Evolutionary conservation across 30 jellyfish, hydroid and myxozoan species (phyloP), one percentile per base, ranked within the genome.

Genomic region (Sanderia malayensis): DNA sequence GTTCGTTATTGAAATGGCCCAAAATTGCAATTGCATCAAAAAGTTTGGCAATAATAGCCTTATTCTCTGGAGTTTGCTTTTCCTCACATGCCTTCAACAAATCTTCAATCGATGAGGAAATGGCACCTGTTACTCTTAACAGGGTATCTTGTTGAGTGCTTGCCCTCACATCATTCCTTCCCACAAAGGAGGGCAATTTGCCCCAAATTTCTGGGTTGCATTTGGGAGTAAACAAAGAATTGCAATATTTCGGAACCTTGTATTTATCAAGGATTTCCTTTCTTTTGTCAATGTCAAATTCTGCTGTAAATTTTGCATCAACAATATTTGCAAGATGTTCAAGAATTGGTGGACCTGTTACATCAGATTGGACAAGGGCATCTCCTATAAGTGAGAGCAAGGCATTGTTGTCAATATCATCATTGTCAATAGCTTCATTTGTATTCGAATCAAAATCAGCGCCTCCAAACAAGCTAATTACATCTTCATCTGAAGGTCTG

Each of bases 181-280:
- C 57, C 13, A 0, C 75, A 55, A 52, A 0, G 9, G 85, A 17
- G 25, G 74, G 30, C 31, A 73, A 33, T 26, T 57, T 73, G n/a
- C 30, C 61, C 85, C 85, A 73, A n/a, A 55, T 73, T 73, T 73
- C 85, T 25, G 76, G 85, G 61, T 73, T 73, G 65, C 31, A 63
- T 1, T 26, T 55, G 31, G 75, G 85, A 6, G 60, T 28, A 25
- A 15, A 27, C 25, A 73, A 46, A 11, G 76, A 73, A 23, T 31
- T 20, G 27, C 85, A 73, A 59, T 73, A 52, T 9, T 37, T 58
- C 22, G 63, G 85, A 24, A 27, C 64, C 30, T 21, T 32, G 29
- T 52, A 31, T 44, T 32, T 73, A 18, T 31, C 58, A 20, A 73
- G 66, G 57, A 73, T 73, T 73, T 53, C 76, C 64, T 73, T 73